Evolutionary conservation across 1,140 invertebrate species (phyloP), one percentile per base, ranked within the genome.

Genomic region (Solenopsis fugax): DNA sequence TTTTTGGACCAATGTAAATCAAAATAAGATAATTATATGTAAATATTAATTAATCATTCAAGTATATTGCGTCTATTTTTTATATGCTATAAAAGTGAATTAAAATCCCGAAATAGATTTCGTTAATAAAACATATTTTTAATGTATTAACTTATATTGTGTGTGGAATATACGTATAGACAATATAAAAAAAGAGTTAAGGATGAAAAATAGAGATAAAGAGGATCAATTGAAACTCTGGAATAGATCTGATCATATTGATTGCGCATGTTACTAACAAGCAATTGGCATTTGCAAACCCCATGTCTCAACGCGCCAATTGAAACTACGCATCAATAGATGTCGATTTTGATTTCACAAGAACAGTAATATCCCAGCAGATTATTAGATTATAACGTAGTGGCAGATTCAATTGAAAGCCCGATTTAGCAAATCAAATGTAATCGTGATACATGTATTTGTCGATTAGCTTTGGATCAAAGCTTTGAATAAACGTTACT

Each of bases 311-410:
- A 82, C 34, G 24, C 67, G 7, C 29, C 52, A 72, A 67, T 82
- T 87, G 37, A 34, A 34, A 76, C 48, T 37, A 37, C 12, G 45
- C 67, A 29, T 45, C 71, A n/a, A 81, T 18, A 76, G 13, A 73
- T 62, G 60, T 81, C 29, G 62, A 78, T 87, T 82, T 90, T 67
- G 88, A 89, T 90, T 89, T 78, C 64, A 37, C 85, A 84, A 73
- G 52, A 60, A 73, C 67, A 73, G 34, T 50, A 60, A 73, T 60
- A 72, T 29, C 41, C 48, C 34, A 48, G 1, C 18, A 72, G 50
- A 64, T 82, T 72, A 82, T 73, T 73, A 72, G 37, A 73, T 60
- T 72, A 82, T 29, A 58, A 72, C 29, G 9, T 69, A 80, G n/a
- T 54, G 37, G 13, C 16, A 71, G 16, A 72, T 45, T 82, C 80